Evolutionary conservation across 2,888 invertebrate species (phyloP), one percentile per base, ranked within the genome.

Genomic region (Mellilla xanthometata): DNA sequence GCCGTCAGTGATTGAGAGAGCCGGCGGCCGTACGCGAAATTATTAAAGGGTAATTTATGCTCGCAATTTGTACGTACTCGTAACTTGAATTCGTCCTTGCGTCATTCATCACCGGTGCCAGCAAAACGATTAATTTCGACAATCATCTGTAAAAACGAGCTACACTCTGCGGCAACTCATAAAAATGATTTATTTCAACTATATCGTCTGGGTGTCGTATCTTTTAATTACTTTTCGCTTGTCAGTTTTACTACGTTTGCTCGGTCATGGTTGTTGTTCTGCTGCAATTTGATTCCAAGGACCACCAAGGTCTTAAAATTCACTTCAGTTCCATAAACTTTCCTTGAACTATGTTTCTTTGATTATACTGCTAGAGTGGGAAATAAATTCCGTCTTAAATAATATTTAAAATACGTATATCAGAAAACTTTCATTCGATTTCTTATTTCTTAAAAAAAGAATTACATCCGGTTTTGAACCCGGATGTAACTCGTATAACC

Each of bases 31-130:
- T 80, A 81, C 77, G 76, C 76, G 77, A 78, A 82, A 87, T 87
- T 85, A 86, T 85, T 86, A 85, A 84, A 85, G 77, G 73, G 77
- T 83, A 86, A 88, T 86, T 87, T 87, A 88, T 88, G 82, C 81
- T 74, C 76, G 84, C 83, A 87, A 86, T 89, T 87, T 87, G 82
- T 83, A 82, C 81, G 81, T n/a, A n/a, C n/a, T n/a, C n/a, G n/a
- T 76, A 72, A 80, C 82, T 84, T 81, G 78, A 79, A 86, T 84
- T 85, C 6, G 79, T 85, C 78, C 82, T 88, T 83, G 79, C 71
- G 71, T 82, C 85, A 83, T 88, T 79, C 87, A 84, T 88, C 86
- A 88, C 69, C 53, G 64, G 60, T 72, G 74, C 70, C 57, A 58
- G 60, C 50, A 56, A 60, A 65, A 58, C 78, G 72, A 81, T 84